Evolutionary conservation across 1,140 invertebrate genomes (phyloP).

Genomic region (Drosophila serrata): DNA sequence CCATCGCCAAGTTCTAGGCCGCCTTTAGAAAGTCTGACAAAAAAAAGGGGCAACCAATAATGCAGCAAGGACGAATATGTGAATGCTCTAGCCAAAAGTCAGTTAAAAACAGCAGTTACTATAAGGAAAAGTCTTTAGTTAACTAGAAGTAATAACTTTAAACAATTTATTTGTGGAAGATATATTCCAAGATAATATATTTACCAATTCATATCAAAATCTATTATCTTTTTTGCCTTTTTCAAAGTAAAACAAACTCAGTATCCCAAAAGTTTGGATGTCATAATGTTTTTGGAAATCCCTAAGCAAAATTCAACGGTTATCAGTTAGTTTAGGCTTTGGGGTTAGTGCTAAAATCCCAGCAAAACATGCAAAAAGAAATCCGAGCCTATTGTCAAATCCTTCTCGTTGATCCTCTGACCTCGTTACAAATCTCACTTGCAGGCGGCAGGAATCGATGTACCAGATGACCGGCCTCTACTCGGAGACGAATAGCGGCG

Average conservation of each 20-base stretch:
- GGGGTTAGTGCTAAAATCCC: conserved; percentile 24
- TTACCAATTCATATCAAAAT: too few relatives aligned
- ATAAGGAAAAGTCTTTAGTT: neutral
- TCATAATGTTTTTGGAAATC: conserved; percentile 17
- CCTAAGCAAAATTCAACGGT: conserved; percentile 19
- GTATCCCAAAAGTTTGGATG: conserved; percentile 13
- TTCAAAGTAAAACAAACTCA: neutral
- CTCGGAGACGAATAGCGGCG: conserved; percentile 88
- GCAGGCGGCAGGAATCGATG: conserved; percentile 92
- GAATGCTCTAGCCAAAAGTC: conserved; percentile 18
- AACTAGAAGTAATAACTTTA: neutral
- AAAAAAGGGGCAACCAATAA: conserved; percentile 26
- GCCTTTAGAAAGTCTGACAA: conserved; percentile 13
- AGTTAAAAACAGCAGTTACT: neutral
- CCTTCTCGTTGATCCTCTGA: conserved; percentile 34
- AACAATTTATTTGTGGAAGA: neutral
- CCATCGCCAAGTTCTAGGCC: conserved; percentile 64
- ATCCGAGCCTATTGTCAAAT: conserved; percentile 17
- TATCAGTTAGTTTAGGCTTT: conserved; percentile 14
- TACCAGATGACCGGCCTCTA: conserved; percentile 95
- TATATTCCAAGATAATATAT: neutral
- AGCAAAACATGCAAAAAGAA: conserved; percentile 29
- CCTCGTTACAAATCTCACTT: conserved; percentile 37
- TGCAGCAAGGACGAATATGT: conserved; percentile 28
- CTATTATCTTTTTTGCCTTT: too few relatives aligned